A percentile compares a stretch with the other conserved stretches of the same genome.
phyloP scores from a whole-genome alignment of 2,797 vertebrate genomes.

The Myotis daubentonii region DNA sequence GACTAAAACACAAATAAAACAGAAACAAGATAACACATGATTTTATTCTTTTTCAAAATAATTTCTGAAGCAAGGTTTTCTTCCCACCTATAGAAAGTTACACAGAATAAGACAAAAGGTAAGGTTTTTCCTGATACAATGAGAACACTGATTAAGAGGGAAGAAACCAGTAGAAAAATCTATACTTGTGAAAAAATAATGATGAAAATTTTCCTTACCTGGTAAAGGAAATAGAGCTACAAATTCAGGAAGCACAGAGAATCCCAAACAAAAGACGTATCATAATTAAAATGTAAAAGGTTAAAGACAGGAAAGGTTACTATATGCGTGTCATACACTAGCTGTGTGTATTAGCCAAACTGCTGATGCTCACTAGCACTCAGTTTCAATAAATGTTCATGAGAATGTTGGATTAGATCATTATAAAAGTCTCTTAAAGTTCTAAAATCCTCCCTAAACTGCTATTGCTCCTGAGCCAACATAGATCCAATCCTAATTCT shows the following conservation, averaged over 20 bases:
- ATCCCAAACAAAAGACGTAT: no score
- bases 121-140: accelerated
- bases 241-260: no score
- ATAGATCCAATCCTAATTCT: neutral
- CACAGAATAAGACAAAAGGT: neutral
- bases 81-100: neutral
- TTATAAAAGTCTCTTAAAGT: neutral
- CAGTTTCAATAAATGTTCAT: neutral
- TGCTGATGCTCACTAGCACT: accelerated
- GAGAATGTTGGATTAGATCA: neutral
- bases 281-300: no score
- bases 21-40: neutral
- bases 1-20: neutral
- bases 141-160: no score
- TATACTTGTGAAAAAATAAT: neutral
- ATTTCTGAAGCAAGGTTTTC: neutral
- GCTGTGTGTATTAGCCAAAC: neutral
- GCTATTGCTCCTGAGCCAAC: neutral
- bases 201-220: no score
- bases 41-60: neutral
- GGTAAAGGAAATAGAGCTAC: no score
- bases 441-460: neutral
- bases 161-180: neutral
- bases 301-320: no score
- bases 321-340: no score